A percentile compares a stretch with the other conserved stretches of the same genome.
phyloP scores from a whole-genome alignment of 1,140 invertebrate species.

The Drosophila oshimai region DNA sequence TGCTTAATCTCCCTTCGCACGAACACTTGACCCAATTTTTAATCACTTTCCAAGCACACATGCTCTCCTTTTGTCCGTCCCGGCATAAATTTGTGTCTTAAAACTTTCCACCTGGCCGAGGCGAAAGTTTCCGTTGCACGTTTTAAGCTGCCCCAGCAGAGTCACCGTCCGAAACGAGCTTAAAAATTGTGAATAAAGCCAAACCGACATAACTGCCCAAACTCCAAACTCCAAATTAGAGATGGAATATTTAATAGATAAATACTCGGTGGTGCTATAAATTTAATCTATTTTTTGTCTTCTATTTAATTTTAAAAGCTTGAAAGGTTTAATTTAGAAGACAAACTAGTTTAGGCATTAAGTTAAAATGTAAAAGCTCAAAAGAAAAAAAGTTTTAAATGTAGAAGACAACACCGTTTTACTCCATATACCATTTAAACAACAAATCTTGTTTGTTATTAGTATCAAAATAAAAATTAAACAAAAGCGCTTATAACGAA shows the following conservation, averaged over 20 bases:
- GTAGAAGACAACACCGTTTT: too few relatives aligned
- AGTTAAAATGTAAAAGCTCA: too few relatives aligned
- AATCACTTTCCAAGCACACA: conserved; percentile 75
- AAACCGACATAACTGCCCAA: conserved; percentile 12
- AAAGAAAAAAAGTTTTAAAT: too few relatives aligned
- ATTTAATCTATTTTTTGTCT: not conserved
- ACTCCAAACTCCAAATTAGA: not conserved
- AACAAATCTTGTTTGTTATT: too few relatives aligned
- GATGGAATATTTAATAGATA: conserved; percentile 3
- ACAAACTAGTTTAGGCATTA: too few relatives aligned
- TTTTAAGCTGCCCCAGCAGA: conserved; percentile 62
- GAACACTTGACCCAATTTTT: conserved; percentile 80
- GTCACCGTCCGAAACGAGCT: conserved; percentile 49
- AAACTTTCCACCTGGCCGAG: conserved; percentile 53
- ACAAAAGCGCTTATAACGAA: too few relatives aligned
- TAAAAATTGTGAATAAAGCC: conserved; percentile 37
- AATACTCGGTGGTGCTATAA: not conserved
- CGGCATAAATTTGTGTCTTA: conserved; percentile 75
- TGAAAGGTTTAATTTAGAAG: too few relatives aligned
- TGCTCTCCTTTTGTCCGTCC: conserved; percentile 29
- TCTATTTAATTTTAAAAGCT: too few relatives aligned
- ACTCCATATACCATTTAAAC: too few relatives aligned
- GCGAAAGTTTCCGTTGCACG: conserved; percentile 70
- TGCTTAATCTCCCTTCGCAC: conserved; percentile 69
- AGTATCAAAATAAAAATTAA: too few relatives aligned